Percentiles rank a stretch among this genome's conserved stretches.
phyloP scores from a whole-genome alignment of 1,140 invertebrate species.

The Drosophila serrata region DNA sequence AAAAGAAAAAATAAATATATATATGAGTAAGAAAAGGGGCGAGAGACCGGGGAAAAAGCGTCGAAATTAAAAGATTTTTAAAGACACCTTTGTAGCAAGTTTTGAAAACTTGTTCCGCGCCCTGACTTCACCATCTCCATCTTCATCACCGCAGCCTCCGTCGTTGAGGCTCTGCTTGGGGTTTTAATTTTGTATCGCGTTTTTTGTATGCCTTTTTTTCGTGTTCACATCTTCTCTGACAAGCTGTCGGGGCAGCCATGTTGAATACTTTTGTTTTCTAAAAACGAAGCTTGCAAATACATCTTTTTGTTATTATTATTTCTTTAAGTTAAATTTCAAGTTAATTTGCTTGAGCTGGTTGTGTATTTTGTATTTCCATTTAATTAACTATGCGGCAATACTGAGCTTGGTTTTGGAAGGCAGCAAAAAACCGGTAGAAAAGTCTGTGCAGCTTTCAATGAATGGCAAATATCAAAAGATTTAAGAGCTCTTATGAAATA shows the following conservation, averaged over 20 bases:
- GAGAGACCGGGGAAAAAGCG: conserved; percentile 46
- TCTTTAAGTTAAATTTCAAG: conserved; percentile 55
- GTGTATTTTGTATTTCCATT: conserved; percentile 53
- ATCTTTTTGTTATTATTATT: conserved; percentile 30
- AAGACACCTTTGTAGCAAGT: conserved; percentile 82
- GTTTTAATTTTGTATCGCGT: conserved; percentile 50
- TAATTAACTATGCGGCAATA: conserved; percentile 47
- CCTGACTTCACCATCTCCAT: conserved; percentile 59
- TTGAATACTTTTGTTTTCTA: conserved; percentile 83
- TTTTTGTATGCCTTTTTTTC: conserved; percentile 24
- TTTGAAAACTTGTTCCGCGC: conserved; percentile 78
- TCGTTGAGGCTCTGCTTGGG: conserved; percentile 29
- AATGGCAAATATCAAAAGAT: conserved; percentile 1
- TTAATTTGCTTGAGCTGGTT: conserved; percentile 52
- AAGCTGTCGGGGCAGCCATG: conserved; percentile 73
- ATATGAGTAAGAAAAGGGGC: conserved; percentile 6
- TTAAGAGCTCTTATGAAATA: not conserved
- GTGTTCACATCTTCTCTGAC: conserved; percentile 54
- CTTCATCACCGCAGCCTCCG: conserved; percentile 55
- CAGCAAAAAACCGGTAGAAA: conserved; percentile 37
- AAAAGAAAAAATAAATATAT: conserved; percentile 19
- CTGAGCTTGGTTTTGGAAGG: not conserved
- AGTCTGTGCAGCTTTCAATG: not conserved
- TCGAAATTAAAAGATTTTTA: conserved; percentile 83
- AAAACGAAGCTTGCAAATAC: conserved; percentile 56